Conservation (phyloP, 2,113 vertebrate species). For the Trichomycterus rosablanca region DNA sequence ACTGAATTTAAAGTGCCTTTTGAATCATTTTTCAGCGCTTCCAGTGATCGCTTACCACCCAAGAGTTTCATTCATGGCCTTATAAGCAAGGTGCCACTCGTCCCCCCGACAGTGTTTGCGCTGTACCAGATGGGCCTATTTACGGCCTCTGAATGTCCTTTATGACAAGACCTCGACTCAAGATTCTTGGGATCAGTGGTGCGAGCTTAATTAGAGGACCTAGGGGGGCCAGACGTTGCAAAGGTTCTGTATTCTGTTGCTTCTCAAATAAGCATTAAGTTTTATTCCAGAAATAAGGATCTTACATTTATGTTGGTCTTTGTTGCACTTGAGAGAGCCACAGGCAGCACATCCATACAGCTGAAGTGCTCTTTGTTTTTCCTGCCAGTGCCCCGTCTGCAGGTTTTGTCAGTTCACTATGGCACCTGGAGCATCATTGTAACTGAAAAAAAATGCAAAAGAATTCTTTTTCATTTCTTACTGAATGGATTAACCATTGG, state of each 20-base stretch:
- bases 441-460: conserved; percentile 72
- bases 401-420: conserved; percentile 64
- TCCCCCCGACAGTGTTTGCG: conserved; percentile 73
- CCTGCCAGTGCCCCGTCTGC: conserved; percentile 64
- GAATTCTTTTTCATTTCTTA: conserved; percentile 66
- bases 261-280: conserved; percentile 79
- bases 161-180: conserved; percentile 71
- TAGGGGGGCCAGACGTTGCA: conserved; percentile 68
- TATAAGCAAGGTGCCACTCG: conserved; percentile 77
- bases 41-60: conserved; percentile 71
- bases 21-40: conserved; percentile 61
- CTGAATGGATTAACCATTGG: conserved; percentile 69
- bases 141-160: conserved; percentile 71
- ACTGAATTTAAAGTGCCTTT: conserved; percentile 65
- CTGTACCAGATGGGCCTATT: conserved; percentile 80
- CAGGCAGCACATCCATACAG: conserved; percentile 73
- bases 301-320: conserved; percentile 78
- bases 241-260: conserved; percentile 70
- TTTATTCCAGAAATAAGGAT: conserved; percentile 81
- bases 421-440: conserved; percentile 81
- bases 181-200: conserved; percentile 73
- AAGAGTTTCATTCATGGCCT: conserved; percentile 71
- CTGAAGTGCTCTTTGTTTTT: conserved; percentile 76
- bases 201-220: conserved; percentile 75
- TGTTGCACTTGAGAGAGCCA: conserved; percentile 68